Evolutionary conservation across 2,888 invertebrate species (phyloP).

Genomic region (Gisinianus flammeolus): DNA sequence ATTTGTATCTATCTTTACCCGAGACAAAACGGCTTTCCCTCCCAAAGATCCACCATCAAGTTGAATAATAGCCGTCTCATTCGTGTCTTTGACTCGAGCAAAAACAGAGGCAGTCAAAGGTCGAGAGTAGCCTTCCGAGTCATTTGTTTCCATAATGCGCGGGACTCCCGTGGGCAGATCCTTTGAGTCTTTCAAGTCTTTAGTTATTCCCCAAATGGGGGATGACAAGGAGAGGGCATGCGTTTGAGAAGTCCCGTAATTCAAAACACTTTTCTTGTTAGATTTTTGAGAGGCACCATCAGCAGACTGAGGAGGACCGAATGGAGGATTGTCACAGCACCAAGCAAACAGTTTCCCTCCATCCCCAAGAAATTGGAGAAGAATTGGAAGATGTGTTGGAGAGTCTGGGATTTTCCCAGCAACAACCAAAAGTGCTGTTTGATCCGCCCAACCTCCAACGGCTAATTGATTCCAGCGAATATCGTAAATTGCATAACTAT

Average conservation of each 20-base stretch:
- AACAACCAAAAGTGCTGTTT: constrained; percentile 75
- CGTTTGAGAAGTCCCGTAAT: constrained; percentile 33
- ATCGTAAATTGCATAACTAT: constrained; percentile 64
- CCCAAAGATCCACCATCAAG: constrained; percentile 66
- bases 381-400: constrained; percentile 67
- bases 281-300: constrained; percentile 24
- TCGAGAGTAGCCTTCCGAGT: constrained; percentile 55
- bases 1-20: constrained; percentile 64
- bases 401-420: constrained; percentile 75
- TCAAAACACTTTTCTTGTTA: not conserved
- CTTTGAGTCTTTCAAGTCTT: constrained; percentile 24
- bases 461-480: constrained; percentile 62
- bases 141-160: constrained; percentile 52
- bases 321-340: constrained; percentile 56
- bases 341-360: constrained; percentile 54
- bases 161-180: constrained; percentile 48
- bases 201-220: constrained; percentile 34
- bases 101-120: constrained; percentile 53
- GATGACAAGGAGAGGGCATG: constrained; percentile 43
- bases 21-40: constrained; percentile 81
- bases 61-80: constrained; percentile 48
- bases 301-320: constrained; percentile 41
- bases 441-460: constrained; percentile 69
- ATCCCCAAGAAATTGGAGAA: constrained; percentile 56
- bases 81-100: constrained; percentile 47